Base-by-base conservation (phyloP, 2,888 invertebrate genomes). In the Aricia artaxerxes region DNA sequence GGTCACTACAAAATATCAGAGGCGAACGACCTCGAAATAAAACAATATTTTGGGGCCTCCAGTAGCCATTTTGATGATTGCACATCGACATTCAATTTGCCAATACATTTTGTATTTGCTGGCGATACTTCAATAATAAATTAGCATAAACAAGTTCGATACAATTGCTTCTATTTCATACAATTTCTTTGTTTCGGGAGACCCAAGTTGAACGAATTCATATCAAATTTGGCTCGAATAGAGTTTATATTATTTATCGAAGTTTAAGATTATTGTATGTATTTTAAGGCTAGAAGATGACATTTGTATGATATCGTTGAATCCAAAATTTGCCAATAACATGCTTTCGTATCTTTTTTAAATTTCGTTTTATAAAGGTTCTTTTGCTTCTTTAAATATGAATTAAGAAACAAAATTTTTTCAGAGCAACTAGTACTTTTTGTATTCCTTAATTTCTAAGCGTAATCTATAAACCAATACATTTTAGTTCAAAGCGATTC, bases 61-160 rank as follows among this genome's bases (percentile, higher is more conserved):
- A 35, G 69, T 35, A 69, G 64, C 35, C 35, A 38, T 69, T 69
- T 69, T 13, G 69, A 69, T 69, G 69, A 69, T 69, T 69, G 69
- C 69, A 69, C 35, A 69, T 44, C 44, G 7, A 44, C 73, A 73
- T 73, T 73, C 73, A 73, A 73, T 73, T 73, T 24, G 44, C 40
- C 40, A 73, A 73, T 73, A 44, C 24, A 73, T 44, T 44, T 9
- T 73, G 38, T 40, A 73, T 73, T 44, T 73, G 73, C 73, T 13
- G 44, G 44, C 73, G 16, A 73, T 73, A 73, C 73, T 73, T 73
- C 73, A 44, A 73, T 24, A 73, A 73, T 73, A 73, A n/a, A 73
- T 73, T 73, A 44, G 73, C 73, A 73, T 73, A 73, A 44, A 73
- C 73, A 73, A 40, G 24, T 73, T 44, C 9, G 44, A 73, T 44